These are phyloP conservation scores for Strix uralensis DNA, from an alignment of 2,113 vertebrate species.

Conservation along the genomic window DNA sequence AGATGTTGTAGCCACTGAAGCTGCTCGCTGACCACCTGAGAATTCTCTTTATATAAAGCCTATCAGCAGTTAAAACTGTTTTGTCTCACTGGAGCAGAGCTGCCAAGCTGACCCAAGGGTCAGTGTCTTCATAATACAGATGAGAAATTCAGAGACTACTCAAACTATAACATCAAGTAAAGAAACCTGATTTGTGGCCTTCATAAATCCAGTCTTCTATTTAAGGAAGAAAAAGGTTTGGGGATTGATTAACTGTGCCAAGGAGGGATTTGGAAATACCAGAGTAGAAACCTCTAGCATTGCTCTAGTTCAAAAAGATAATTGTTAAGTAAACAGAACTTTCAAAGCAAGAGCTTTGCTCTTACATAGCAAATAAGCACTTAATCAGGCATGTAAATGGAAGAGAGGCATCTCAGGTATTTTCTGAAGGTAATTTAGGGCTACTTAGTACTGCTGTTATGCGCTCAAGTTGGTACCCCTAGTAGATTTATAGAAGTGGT, in stretches of 20 bases:
- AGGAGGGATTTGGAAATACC: conserved; percentile 43
- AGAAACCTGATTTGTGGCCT: conserved; percentile 18
- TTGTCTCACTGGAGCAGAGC: not conserved
- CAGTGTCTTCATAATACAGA: not conserved
- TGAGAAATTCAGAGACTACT: not conserved
- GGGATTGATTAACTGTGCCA: not conserved
- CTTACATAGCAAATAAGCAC: conserved; percentile 48
- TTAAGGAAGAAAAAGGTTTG: conserved; percentile 11
- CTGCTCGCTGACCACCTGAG: not conserved
- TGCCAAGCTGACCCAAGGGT: not conserved
- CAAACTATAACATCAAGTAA: not conserved
- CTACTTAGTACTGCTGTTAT: conserved; percentile 5
- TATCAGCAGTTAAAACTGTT: not conserved
- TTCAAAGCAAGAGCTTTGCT: conserved; percentile 46
- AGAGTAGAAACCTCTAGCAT: conserved; percentile 16
- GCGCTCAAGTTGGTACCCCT: not conserved
- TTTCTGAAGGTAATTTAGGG: conserved; percentile 50
- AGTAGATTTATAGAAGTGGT: not conserved
- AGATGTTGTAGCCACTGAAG: not conserved
- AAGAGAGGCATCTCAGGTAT: conserved; percentile 56
- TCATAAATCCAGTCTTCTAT: conserved; percentile 15
- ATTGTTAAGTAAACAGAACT: conserved; percentile 52
- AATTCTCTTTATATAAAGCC: not conserved
- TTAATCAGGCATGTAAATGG: conserved; percentile 53
- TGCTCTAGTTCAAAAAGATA: conserved; percentile 42